Percentiles rank a stretch among this genome's conserved stretches.
Conservation (phyloP, 1,140 invertebrate species). For the Marisa cornuarietis region DNA sequence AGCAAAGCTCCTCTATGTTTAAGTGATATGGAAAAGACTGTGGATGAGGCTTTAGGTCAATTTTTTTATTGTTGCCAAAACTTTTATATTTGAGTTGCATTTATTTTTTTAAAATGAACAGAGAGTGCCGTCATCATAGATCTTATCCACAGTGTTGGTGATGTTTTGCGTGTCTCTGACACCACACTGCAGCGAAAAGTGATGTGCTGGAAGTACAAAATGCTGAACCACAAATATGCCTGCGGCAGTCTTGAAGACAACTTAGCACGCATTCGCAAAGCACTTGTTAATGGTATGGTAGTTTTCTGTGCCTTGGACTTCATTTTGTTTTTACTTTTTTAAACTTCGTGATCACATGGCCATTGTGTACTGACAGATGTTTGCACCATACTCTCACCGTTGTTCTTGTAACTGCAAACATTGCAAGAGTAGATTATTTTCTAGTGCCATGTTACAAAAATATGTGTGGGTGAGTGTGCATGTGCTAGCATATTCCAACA, state of each 20-base stretch:
- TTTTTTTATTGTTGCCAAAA: not conserved
- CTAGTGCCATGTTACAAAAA: too few relatives aligned
- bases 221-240: constrained; percentile 37
- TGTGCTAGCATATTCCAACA: too few relatives aligned
- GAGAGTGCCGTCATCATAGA: constrained; percentile 42
- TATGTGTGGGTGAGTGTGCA: too few relatives aligned
- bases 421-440: too few relatives aligned
- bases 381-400: too few relatives aligned
- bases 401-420: too few relatives aligned
- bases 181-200: constrained; percentile 38
- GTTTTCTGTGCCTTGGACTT: too few relatives aligned
- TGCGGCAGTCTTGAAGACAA: constrained; percentile 7
- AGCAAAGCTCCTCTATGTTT: not conserved
- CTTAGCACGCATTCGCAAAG: constrained; percentile 31
- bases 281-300: constrained; percentile 42
- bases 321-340: too few relatives aligned
- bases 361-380: too few relatives aligned
- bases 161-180: constrained; percentile 30
- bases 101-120: constrained; percentile 10
- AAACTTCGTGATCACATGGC: too few relatives aligned
- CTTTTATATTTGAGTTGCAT: not conserved
- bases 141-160: constrained; percentile 39
- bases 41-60: not conserved
- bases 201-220: constrained; percentile 44
- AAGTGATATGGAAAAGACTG: not conserved